Base-by-base conservation (phyloP, 2,797 vertebrate species). In the Clarias fuscus region DNA sequence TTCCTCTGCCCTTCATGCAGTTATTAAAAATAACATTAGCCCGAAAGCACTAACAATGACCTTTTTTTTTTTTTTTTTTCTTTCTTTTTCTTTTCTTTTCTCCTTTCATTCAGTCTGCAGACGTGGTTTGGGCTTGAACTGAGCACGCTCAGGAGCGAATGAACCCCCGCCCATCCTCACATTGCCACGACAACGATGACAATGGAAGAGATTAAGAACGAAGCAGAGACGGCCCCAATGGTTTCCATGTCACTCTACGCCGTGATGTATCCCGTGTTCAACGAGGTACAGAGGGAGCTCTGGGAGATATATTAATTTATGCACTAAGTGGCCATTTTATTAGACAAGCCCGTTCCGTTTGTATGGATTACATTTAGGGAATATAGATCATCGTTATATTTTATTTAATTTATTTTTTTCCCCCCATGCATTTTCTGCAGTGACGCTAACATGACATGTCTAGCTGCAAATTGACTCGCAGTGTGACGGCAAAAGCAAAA, bases 121-220 rank as follows among this genome's bases (percentile, higher is more conserved):
- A 62, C 13, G 65, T 85, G 56, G 65, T 24, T 67, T 76, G 27
- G 82, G 84, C 89, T 88, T 73, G 65, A 48, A 70, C 78, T 78
- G 86, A 82, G 77, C 58, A 88, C n/a, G 91, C 85, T 67, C 86
- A 89, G 88, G 87, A 86, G 94, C 96, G 95, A 94, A 96, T 96
- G 96, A 95, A 82, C 70, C 86, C 88, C 86, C 81, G 43, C 88
- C 84, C 68, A 37, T 86, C 71, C 93, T 95, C 95, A 95, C 95
- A 87, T 68, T 75, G 59, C 81, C 89, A 89, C 87, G 88, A 95
- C 96, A 95, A 97, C 96, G 96, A 97, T 98, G 97, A 97, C 96
- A 97, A 98, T 97, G 97, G 97, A 97, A 96, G 96, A 98, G 96
- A 96, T 96, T 95, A 98, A 97, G 97, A 98, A 97, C 97, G 97